Conservation (phyloP, 2,797 vertebrate species). For the Semotilus atromaculatus region DNA sequence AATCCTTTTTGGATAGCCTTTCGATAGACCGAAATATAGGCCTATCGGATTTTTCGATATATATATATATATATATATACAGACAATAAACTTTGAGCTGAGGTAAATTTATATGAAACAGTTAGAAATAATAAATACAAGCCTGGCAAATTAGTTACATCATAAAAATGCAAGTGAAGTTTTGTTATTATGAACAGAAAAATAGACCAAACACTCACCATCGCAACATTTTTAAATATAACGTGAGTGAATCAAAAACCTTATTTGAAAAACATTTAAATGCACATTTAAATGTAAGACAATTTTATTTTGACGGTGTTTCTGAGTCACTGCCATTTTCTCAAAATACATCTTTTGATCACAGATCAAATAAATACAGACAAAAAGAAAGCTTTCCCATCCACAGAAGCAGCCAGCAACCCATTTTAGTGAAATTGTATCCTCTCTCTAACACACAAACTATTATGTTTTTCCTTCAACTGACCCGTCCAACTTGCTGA, state of each 20-base stretch:
- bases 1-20: background rate
- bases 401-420: constrained; percentile 15
- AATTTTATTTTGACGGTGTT: background rate
- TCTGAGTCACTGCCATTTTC: background rate
- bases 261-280: constrained; percentile 5
- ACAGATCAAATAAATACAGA: constrained; percentile 37
- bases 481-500: constrained; percentile 58
- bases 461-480: constrained; percentile 40
- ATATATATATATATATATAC: too few species aligned
- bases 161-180: background rate
- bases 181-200: background rate
- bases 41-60: background rate
- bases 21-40: background rate
- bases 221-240: background rate
- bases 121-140: background rate
- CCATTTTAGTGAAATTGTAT: background rate
- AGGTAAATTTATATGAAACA: background rate
- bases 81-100: background rate
- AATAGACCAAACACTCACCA: background rate
- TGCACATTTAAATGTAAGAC: background rate
- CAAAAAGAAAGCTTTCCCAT: background rate
- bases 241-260: background rate
- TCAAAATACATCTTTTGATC: constrained; percentile 17
- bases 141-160: background rate
- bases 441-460: background rate